These are phyloP conservation scores for Oreohelix idahoensis DNA, from an alignment of 1,140 invertebrate genomes.

Conservation along the genomic window DNA sequence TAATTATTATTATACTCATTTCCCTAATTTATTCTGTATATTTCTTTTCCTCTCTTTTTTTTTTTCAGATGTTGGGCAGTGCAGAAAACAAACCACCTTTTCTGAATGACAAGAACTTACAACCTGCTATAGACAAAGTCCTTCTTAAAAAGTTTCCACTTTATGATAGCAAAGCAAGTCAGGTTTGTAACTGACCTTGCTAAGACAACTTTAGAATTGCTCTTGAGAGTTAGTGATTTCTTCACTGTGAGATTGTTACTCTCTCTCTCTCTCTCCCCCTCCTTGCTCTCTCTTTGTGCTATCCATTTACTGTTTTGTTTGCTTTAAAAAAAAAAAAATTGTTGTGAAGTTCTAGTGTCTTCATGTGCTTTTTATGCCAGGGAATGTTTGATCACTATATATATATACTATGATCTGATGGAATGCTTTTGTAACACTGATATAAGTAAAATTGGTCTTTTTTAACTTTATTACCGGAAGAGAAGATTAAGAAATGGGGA, in stretches of 20 bases:
- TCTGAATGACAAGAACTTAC: conserved; percentile 89
- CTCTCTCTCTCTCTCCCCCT: not conserved
- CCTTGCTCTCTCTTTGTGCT: not conserved
- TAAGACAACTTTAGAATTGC: not conserved
- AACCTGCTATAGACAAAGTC: conserved; percentile 91
- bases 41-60: not conserved
- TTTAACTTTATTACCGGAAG: too few species aligned
- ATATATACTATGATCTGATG: too few species aligned
- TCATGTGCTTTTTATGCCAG: too few species aligned
- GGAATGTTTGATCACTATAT: too few species aligned
- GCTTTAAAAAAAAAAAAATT: too few species aligned
- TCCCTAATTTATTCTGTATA: too few species aligned
- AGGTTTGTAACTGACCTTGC: conserved; percentile 61
- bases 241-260: not conserved
- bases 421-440: too few species aligned
- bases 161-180: conserved; percentile 88
- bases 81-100: conserved; percentile 98
- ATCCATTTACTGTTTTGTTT: not conserved
- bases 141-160: conserved; percentile 96
- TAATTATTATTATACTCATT: too few species aligned
- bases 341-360: too few species aligned
- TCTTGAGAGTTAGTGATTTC: not conserved
- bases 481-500: too few species aligned
- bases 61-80: conserved; percentile 89
- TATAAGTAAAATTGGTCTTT: too few species aligned